phyloP scores from a whole-genome alignment of 1,140 invertebrate genomes.

The Phortica variegata region DNA sequence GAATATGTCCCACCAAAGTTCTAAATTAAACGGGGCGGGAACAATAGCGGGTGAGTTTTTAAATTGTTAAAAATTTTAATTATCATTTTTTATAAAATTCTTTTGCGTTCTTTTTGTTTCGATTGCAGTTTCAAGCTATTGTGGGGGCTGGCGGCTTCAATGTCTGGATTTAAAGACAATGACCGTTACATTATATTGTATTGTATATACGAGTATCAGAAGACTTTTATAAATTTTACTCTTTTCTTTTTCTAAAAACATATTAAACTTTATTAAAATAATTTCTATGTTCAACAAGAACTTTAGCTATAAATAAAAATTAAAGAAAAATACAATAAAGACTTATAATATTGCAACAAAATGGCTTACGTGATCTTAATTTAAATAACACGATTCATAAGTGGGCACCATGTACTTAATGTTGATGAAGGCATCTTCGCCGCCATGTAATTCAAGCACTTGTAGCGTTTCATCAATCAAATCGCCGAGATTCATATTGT shows the following conservation, averaged over 20 bases:
- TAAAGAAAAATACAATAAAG: slow-evolving; percentile 46
- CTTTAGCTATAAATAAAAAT: slow-evolving; percentile 59
- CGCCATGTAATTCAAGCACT: slow-evolving; percentile 85
- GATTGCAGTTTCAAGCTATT: no score
- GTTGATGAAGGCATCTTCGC: slow-evolving; percentile 94
- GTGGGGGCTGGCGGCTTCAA: no score
- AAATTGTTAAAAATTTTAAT: no score
- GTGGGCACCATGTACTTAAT: slow-evolving; percentile 97
- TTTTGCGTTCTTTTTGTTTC: no score
- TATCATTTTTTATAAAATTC: no score
- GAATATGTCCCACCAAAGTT: slow-evolving; percentile 62
- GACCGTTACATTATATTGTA: neutral
- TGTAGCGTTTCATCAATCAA: slow-evolving; percentile 91
- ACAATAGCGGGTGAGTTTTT: no score
- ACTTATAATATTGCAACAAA: slow-evolving; percentile 34
- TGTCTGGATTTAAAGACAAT: no score
- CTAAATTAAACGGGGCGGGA: slow-evolving; percentile 40
- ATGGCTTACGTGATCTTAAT: slow-evolving; percentile 18
- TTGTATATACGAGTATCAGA: no score
- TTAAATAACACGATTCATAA: slow-evolving; percentile 68
- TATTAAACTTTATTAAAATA: no score
- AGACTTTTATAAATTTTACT: no score
- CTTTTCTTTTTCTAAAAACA: no score
- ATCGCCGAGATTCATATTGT: slow-evolving; percentile 80
- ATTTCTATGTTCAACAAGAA: no score